Evolutionary conservation across 92 coral and sea anemone species (phyloP).

Genomic region (Parazoanthus darwini): DNA sequence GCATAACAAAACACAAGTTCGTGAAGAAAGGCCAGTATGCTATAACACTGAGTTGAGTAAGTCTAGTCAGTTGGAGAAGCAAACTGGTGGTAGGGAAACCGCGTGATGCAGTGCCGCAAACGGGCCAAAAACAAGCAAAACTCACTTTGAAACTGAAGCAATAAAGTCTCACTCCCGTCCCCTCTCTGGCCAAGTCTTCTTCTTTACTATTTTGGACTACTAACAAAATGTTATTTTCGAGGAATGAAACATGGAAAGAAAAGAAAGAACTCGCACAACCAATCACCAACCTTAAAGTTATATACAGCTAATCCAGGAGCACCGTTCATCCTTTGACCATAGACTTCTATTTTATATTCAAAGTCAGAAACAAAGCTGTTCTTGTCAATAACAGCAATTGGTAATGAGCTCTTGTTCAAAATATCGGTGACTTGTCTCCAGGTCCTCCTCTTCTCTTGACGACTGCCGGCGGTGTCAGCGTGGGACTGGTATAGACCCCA

Average conservation of each 20-base stretch:
- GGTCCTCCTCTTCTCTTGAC: not conserved
- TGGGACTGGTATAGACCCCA: conserved; percentile 54
- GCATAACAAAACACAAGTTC: no score
- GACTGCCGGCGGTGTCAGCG: not conserved
- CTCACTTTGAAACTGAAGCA: no score
- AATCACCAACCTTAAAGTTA: not conserved
- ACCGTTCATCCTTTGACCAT: conserved; percentile 43
- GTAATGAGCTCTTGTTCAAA: conserved; percentile 17
- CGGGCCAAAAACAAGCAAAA: no score
- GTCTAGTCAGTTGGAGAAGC: no score
- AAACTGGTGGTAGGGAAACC: no score
- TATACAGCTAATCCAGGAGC: conserved; percentile 56
- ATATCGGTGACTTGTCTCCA: conserved; percentile 3
- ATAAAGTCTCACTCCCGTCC: no score
- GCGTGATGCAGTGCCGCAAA: no score
- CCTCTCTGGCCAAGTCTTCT: no score
- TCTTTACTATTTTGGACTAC: no score
- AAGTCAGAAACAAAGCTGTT: conserved; percentile 40
- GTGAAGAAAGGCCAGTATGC: no score
- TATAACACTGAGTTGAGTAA: no score
- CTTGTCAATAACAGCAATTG: conserved; percentile 46
- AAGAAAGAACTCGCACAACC: not conserved
- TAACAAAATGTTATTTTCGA: not conserved
- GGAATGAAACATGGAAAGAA: not conserved
- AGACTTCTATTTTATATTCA: conserved; percentile 57